These are phyloP conservation scores for Cephonodes hylas DNA, from an alignment of 2,888 invertebrate species.

Conservation along the genomic window DNA sequence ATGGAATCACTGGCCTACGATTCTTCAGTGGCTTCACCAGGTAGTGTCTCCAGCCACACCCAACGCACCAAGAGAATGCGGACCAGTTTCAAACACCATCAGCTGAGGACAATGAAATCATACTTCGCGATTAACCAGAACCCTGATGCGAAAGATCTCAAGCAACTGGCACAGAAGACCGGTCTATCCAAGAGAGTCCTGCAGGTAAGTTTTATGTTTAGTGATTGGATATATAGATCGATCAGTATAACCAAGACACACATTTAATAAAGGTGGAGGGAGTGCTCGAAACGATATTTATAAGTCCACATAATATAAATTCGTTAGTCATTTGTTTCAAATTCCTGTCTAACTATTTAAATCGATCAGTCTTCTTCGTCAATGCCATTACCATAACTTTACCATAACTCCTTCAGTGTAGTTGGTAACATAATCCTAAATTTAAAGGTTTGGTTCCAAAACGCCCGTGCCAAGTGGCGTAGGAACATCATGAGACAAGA, in stretches of 20 bases:
- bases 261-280: too few species aligned
- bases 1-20: conserved; percentile 90
- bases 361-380: too few species aligned
- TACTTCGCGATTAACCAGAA: conserved; percentile 99
- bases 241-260: not conserved
- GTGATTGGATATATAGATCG: not conserved
- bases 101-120: conserved; percentile 98
- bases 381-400: too few species aligned
- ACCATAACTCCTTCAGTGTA: too few species aligned
- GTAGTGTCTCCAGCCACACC: conserved; percentile 81
- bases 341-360: too few species aligned
- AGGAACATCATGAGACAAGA: conserved; percentile 95
- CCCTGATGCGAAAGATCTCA: conserved; percentile 99
- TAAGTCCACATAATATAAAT: too few species aligned
- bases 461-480: conserved; percentile 98
- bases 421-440: not conserved
- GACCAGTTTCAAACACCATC: conserved; percentile 99
- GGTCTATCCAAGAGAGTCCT: conserved; percentile 98
- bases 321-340: too few species aligned
- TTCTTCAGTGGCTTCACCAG: conserved; percentile 86
- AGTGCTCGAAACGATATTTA: too few species aligned
- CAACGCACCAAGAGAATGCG: conserved; percentile 96
- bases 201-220: conserved; percentile 85
- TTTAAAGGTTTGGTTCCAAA: conserved; percentile 98
- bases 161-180: conserved; percentile 98